Evolutionary conservation across 2,888 invertebrate species (phyloP), one percentile per base, ranked within the genome.

Genomic region (Hololepta plana): DNA sequence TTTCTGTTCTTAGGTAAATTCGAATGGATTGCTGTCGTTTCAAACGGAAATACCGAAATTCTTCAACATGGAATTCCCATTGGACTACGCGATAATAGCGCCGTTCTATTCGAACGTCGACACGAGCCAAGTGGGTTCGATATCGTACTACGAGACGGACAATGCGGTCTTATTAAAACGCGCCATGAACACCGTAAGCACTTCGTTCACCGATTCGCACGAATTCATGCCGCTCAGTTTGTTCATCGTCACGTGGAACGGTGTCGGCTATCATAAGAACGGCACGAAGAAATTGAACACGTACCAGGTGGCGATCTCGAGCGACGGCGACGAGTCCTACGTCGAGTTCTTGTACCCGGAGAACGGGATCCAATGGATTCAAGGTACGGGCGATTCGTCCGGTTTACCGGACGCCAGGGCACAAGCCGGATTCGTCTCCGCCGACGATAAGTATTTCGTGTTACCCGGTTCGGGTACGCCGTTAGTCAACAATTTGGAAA

Each of bases 91-190:
- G 1, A 67, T 82, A 2, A 82, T 95, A 40, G 84, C 91, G 0
- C 82, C 84, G 0, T 75, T 91, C 40, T 88, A 93, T 51, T 72
- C 85, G 0, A 91, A 95, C 51, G 69, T 93, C 3, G 93, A 95
- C 48, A 84, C 77, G 0, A 64, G 72, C 2, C 58, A 56, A 6
- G 59, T 67, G 1, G 87, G 91, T 7, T 55, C 60, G 4, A 68
- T 91, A 34, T 76, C 70, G 39, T 82, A 77, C 47, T 64, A 69
- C 35, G 72, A 77, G 48, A 70, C 74, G 0, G 53, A 65, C 33
- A 64, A 72, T 34, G 53, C 62, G 0, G 60, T 61, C 20, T 49
- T 70, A n/a, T 45, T 80, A 14, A 45, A 60, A 26, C 67, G 74
- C 49, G 80, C 80, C 0, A 68, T 72, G 13, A 64, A 67, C 30